phyloP scores from a whole-genome alignment of 1,140 invertebrate species.

The Zeugodacus cucurbitae region DNA sequence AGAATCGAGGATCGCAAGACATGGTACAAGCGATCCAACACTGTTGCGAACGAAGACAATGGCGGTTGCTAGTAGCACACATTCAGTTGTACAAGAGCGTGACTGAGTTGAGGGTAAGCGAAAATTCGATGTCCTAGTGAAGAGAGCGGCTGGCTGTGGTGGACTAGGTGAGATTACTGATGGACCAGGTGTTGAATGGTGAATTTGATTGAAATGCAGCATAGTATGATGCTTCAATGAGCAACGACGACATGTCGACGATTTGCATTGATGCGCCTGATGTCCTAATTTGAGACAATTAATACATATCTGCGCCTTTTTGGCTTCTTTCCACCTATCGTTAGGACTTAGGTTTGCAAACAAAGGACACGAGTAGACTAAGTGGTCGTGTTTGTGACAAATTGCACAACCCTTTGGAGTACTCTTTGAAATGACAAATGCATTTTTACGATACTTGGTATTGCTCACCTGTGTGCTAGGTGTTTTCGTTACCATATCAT shows the following conservation, averaged over 20 bases:
- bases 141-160: not conserved
- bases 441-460: not conserved
- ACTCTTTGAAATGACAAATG: not conserved
- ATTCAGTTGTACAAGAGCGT: not conserved
- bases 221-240: not conserved
- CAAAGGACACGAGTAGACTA: not conserved
- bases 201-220: not conserved
- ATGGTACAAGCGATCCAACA: constrained; percentile 2
- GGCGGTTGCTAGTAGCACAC: constrained; percentile 42
- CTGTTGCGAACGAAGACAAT: no score
- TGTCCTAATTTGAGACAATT: not conserved
- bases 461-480: not conserved
- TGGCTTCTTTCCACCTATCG: not conserved
- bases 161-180: not conserved
- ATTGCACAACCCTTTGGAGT: not conserved
- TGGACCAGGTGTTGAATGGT: not conserved
- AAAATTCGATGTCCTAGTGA: not conserved
- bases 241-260: not conserved
- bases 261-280: not conserved
- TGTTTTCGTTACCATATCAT: not conserved
- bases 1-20: constrained; percentile 38
- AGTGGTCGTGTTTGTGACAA: not conserved
- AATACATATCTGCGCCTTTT: not conserved
- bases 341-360: not conserved
- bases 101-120: no score